phyloP scores from a whole-genome alignment of 2,888 invertebrate genomes.

The Nectonema munidae region DNA sequence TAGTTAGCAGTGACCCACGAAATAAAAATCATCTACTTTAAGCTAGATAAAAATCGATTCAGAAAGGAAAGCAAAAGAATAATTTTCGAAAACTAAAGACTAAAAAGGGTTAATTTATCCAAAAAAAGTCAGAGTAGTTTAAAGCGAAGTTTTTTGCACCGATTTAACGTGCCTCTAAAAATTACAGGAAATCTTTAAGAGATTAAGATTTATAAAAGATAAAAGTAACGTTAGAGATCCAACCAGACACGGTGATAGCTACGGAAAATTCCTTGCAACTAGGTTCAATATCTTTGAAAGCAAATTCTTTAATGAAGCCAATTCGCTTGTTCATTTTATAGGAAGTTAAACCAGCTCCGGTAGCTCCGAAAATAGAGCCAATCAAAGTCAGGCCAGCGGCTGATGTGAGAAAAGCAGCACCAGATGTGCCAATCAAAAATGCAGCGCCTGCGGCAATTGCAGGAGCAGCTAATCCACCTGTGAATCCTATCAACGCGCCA shows the following conservation, averaged over 20 bases:
- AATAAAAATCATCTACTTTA: too few relatives aligned
- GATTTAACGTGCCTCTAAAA: too few relatives aligned
- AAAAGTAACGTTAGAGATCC: slow-evolving; percentile 32
- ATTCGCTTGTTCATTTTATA: slow-evolving; percentile 36
- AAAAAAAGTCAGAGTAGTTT: too few relatives aligned
- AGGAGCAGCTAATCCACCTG: slow-evolving; percentile 36
- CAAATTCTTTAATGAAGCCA: slow-evolving; percentile 35
- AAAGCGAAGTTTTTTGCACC: too few relatives aligned
- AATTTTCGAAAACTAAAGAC: too few relatives aligned
- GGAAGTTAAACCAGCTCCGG: slow-evolving; percentile 35
- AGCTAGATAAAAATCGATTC: too few relatives aligned
- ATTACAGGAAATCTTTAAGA: too few relatives aligned
- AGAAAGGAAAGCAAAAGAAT: too few relatives aligned
- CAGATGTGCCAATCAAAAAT: slow-evolving; percentile 23
- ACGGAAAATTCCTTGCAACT: slow-evolving; percentile 25
- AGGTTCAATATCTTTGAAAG: slow-evolving; percentile 28
- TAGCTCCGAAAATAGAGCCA: slow-evolving; percentile 34
- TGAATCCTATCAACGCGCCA: slow-evolving; percentile 26
- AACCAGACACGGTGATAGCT: slow-evolving; percentile 33
- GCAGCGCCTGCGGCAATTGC: slow-evolving; percentile 27
- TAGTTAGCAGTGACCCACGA: too few relatives aligned
- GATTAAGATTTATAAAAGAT: too few relatives aligned
- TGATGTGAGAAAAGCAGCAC: slow-evolving; percentile 26
- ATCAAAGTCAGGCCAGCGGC: slow-evolving; percentile 29
- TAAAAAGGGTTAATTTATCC: too few relatives aligned